Percentiles rank a stretch among this genome's conserved stretches.
Evolutionary conservation across 1,140 invertebrate genomes (phyloP).

Genomic region (Mactra quadrangularis): DNA sequence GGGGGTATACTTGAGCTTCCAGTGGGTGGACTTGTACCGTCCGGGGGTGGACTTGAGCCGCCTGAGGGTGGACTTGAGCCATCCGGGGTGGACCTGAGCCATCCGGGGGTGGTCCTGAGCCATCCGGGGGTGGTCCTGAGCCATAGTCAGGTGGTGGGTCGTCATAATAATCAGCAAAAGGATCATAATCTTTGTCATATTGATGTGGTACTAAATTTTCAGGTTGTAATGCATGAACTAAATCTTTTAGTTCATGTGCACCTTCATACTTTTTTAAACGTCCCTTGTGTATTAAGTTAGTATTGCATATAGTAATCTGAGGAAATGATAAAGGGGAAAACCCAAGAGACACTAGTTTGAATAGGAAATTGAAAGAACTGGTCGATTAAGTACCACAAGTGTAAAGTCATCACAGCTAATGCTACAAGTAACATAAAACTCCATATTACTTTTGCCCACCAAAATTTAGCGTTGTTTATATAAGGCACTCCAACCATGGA

Average conservation of each 20-base stretch:
- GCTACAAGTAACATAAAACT: conserved; percentile 51
- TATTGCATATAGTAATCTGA: conserved; percentile 74
- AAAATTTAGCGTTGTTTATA: conserved; percentile 55
- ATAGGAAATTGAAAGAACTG: conserved; percentile 64
- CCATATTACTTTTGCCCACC: conserved; percentile 61
- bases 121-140: not conserved
- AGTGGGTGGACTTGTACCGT: too few species aligned
- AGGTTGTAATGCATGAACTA: conserved; percentile 27
- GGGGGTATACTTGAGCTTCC: too few species aligned
- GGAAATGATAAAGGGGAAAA: conserved; percentile 69
- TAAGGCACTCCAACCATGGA: conserved; percentile 67
- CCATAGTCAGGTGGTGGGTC: not conserved
- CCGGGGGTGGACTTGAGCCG: too few species aligned
- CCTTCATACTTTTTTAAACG: conserved; percentile 11
- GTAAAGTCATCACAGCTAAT: conserved; percentile 58
- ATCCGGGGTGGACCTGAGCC: too few species aligned
- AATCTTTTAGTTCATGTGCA: conserved; percentile 25
- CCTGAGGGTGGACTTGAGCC: too few species aligned
- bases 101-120: not conserved
- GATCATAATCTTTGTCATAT: conserved; percentile 30
- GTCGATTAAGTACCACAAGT: conserved; percentile 62
- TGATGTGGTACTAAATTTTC: conserved; percentile 54
- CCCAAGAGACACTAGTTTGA: conserved; percentile 54
- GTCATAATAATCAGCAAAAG: too few species aligned
- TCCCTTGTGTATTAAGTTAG: conserved; percentile 57